These are phyloP conservation scores for Pogonomyrmex californicus DNA, from an alignment of 1,140 invertebrate genomes.

Conservation along the genomic window DNA sequence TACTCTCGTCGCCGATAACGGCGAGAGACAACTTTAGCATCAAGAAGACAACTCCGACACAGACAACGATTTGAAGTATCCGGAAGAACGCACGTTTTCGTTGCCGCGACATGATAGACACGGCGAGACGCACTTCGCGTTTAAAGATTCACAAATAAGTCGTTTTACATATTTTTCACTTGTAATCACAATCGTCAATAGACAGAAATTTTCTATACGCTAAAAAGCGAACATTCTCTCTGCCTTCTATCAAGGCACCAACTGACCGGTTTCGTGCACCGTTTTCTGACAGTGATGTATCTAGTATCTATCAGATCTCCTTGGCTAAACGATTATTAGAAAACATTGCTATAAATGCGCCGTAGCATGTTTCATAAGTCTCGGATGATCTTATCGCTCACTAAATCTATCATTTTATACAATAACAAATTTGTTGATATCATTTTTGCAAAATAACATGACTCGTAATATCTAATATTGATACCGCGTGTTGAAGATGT, in stretches of 20 bases:
- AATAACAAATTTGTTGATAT: background rate
- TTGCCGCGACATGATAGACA: constrained; percentile 12
- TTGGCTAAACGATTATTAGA: background rate
- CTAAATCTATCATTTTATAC: background rate
- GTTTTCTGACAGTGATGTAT: constrained; percentile 64
- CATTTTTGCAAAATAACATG: background rate
- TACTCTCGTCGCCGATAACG: constrained; percentile 38
- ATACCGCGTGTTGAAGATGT: background rate
- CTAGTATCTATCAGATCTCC: background rate
- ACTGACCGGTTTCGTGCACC: constrained; percentile 70
- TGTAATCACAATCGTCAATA: background rate
- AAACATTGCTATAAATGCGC: background rate
- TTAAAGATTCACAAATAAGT: background rate
- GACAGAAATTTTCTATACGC: constrained; percentile 20
- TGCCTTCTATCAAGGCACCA: constrained; percentile 33
- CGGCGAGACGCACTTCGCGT: background rate
- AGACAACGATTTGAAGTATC: constrained; percentile 8
- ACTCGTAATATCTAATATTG: background rate
- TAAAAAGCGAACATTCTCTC: constrained; percentile 50
- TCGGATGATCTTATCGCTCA: background rate
- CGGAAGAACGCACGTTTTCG: constrained; percentile 23
- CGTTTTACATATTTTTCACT: background rate
- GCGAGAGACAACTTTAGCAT: constrained; percentile 28
- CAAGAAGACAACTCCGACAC: constrained; percentile 17
- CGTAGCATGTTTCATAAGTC: background rate